A percentile compares a stretch with the other conserved stretches of the same genome.
Conservation (phyloP, 2,888 invertebrate genomes). For the Patella depressa region DNA sequence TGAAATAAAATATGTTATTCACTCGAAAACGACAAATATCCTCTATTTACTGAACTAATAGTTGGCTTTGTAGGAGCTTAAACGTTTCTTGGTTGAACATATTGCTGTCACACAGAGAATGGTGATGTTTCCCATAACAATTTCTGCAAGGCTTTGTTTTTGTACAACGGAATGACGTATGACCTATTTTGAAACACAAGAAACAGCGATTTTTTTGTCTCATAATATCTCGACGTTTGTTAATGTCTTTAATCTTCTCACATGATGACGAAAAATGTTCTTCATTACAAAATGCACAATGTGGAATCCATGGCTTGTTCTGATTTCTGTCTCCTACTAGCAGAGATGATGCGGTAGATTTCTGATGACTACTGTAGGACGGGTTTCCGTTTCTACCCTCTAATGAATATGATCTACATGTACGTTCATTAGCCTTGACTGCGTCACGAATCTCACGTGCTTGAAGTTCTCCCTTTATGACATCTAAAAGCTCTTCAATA, state of each 20-base stretch:
- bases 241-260: conserved; percentile 8
- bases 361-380: neutral
- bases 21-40: too few relatives aligned
- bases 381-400: too few relatives aligned
- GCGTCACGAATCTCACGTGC: conserved; percentile 5
- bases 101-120: conserved; percentile 12
- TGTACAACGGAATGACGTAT: neutral
- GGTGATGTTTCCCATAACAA: conserved; percentile 12
- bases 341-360: neutral
- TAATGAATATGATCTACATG: neutral
- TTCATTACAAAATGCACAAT: conserved; percentile 5
- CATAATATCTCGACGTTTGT: neutral
- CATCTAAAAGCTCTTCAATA: conserved; percentile 5
- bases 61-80: neutral
- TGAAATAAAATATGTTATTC: too few relatives aligned
- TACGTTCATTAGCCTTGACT: neutral
- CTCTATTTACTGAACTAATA: neutral
- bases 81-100: neutral
- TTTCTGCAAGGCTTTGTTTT: conserved; percentile 6
- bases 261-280: conserved; percentile 15
- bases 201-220: neutral
- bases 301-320: neutral
- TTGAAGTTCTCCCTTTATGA: conserved; percentile 7
- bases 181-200: conserved; percentile 9
- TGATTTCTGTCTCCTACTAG: neutral